Percentiles rank a stretch among this genome's conserved stretches.
Conservation (phyloP, 2,888 invertebrate species). For the Tenthredo distinguenda region DNA sequence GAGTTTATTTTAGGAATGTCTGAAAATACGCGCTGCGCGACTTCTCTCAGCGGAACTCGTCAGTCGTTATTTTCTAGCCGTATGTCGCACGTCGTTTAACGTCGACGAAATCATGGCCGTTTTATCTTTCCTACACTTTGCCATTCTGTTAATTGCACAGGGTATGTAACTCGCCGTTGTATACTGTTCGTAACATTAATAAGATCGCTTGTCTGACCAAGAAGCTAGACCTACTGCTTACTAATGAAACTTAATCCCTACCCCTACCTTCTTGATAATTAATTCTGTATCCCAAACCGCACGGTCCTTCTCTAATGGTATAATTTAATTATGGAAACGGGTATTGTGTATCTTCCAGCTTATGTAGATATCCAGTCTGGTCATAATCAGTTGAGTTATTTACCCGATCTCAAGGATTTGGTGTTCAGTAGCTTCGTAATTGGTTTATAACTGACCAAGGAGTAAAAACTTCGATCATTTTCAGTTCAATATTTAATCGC, state of each 20-base stretch:
- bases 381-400: background rate
- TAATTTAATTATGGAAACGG: background rate
- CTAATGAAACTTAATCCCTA: background rate
- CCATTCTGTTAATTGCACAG: constrained; percentile 58
- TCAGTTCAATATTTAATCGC: background rate
- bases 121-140: constrained; percentile 53
- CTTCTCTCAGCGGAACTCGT: constrained; percentile 57
- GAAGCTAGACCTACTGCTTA: background rate
- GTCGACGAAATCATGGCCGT: constrained; percentile 64
- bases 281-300: background rate
- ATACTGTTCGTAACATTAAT: background rate
- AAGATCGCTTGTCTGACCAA: constrained; percentile 1
- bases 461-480: background rate
- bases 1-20: constrained; percentile 70
- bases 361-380: background rate
- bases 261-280: background rate
- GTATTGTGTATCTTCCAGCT: background rate
- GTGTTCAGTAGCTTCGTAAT: background rate
- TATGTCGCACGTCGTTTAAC: constrained; percentile 59
- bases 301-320: background rate
- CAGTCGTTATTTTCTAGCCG: constrained; percentile 58
- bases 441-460: background rate
- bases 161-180: constrained; percentile 61
- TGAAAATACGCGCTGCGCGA: constrained; percentile 66
- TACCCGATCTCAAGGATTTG: background rate